Percentiles rank a stretch among this genome's conserved stretches.
phyloP scores from a whole-genome alignment of 2,797 vertebrate species.

The Loris lydekkerianus region DNA sequence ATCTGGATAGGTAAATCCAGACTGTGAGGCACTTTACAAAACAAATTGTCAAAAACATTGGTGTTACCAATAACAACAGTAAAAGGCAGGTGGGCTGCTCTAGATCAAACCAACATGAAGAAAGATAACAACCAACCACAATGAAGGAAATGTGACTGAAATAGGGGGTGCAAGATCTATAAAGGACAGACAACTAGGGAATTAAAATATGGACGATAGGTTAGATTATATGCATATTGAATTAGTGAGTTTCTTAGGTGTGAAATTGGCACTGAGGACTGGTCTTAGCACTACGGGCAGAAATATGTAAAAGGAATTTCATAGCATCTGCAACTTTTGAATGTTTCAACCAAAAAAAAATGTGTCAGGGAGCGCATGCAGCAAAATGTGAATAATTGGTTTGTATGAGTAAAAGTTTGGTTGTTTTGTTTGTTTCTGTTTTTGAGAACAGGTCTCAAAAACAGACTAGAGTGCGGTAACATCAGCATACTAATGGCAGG shows the following conservation, averaged over 20 bases:
- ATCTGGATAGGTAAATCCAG: not conserved
- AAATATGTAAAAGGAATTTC: not conserved
- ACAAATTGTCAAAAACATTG: not conserved
- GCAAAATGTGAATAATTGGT: not conserved
- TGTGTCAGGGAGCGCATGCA: not conserved
- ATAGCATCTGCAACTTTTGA: not conserved
- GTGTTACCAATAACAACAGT: not conserved
- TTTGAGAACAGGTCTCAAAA: not conserved
- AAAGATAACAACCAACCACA: not conserved
- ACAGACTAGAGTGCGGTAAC: not conserved
- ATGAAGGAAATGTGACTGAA: too few species aligned
- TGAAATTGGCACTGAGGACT: not conserved
- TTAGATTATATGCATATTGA: not conserved
- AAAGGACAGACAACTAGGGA: not conserved
- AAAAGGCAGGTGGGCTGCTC: not conserved
- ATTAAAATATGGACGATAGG: rapidly evolving
- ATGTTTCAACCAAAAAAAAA: not conserved
- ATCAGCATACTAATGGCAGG: not conserved
- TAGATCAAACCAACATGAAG: not conserved
- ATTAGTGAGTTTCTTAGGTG: not conserved
- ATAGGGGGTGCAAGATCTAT: not conserved
- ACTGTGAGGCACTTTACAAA: not conserved
- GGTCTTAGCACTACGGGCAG: not conserved
- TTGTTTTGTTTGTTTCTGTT: not conserved
- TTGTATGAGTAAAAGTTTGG: not conserved